Base-by-base conservation (phyloP, 2,797 vertebrate species). In the Podarcis siculus region DNA sequence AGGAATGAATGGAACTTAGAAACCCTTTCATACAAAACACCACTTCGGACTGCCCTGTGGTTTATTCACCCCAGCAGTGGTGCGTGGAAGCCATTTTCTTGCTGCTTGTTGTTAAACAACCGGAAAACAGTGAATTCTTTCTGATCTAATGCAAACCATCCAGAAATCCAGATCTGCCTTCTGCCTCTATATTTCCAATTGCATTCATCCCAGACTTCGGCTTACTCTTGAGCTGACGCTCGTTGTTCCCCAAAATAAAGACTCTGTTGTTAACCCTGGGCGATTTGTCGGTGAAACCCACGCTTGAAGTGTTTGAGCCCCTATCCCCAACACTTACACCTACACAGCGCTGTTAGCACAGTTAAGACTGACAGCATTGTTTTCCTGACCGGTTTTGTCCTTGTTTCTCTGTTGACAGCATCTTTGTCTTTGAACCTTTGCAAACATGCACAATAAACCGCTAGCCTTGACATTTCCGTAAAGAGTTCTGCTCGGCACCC, bases 381-480 rank as follows among this genome's bases (percentile, higher is more conserved):
- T 58, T 30, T 27, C 35, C 9, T 64, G 61, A 58, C 81, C 83
- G 78, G 9, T 58, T 66, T 45, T 83, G 67, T 27, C 21, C 25
- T 5, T 66, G 85, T n/a, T 83, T 5, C 58, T 75, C 86, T 86
- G 5, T 8, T 0, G 0, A 25, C 82, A 82, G 72, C 83, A 87
- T 73, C 8, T 0, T 2, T 82, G 0, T 49, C 39, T 91, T 92
- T 89, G 10, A 61, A 92, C 85, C 49, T 35, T 4, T 30, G 0
- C 66, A 79, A 87, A 81, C 79, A 78, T 64, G 86, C 78, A 76
- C 13, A 89, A 89, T 90, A 90, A 64, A 9, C 64, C 12, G 37
- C 66, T 83, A 80, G 25, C 49, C 64, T 88, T 87, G 81, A 81
- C 69, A 92, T 72, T 93, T 93, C 73, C 32, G 83, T 66, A 90